Conservation (phyloP, 2,888 invertebrate species). For the Coecobrya sp. region DNA sequence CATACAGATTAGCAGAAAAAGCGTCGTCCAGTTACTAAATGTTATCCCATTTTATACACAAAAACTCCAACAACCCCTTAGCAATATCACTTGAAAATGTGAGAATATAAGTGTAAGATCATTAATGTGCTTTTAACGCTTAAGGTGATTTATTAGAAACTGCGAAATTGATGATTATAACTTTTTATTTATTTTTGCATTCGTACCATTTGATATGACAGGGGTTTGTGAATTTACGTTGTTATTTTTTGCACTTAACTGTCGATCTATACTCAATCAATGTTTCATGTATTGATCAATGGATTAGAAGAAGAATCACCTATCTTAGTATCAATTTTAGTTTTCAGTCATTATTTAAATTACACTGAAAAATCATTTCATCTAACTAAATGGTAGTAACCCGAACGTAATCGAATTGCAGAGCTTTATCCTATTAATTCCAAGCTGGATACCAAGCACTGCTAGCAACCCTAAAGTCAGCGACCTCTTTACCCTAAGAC, state of each 20-base stretch:
- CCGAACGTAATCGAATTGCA: slow-evolving; percentile 91
- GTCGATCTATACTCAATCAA: background rate
- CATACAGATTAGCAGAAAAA: slow-evolving; percentile 53
- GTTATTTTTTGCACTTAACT: background rate
- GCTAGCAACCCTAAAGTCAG: slow-evolving; percentile 91
- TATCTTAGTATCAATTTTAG: too few relatives aligned
- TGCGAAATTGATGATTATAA: slow-evolving; percentile 45
- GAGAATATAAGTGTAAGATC: slow-evolving; percentile 70
- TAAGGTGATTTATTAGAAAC: background rate
- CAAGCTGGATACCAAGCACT: slow-evolving; percentile 91
- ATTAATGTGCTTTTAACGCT: slow-evolving; percentile 18
- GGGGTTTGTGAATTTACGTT: background rate
- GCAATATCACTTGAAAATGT: slow-evolving; percentile 21
- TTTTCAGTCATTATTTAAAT: background rate
- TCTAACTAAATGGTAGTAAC: slow-evolving; percentile 90
- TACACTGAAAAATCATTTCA: too few relatives aligned
- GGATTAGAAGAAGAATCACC: too few relatives aligned
- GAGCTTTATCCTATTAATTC: slow-evolving; percentile 89
- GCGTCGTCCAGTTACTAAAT: too few relatives aligned
- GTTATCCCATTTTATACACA: background rate
- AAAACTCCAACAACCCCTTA: background rate
- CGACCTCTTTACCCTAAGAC: slow-evolving; percentile 88
- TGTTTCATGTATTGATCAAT: background rate
- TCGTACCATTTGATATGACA: background rate
- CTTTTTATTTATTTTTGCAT: slow-evolving; percentile 23